Evolutionary conservation across 2,888 invertebrate genomes (phyloP), one percentile per base, ranked within the genome.

Genomic region (Oxycera nigricornis): DNA sequence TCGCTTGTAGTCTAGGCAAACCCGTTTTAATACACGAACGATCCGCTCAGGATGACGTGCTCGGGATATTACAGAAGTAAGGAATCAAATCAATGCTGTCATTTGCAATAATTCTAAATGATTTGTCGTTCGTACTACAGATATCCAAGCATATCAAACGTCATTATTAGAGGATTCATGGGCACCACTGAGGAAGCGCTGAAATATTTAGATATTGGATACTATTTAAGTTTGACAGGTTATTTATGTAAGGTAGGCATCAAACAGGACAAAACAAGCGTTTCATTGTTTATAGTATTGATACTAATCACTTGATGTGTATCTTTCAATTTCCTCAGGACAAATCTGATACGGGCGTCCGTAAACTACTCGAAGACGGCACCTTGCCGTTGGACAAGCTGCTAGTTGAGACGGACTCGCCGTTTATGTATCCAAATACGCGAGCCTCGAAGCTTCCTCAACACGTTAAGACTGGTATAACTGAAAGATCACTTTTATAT

Each of bases 351-450:
- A 92, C 93, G 72, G 96, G 97, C 11, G 93, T 97, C 2, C 88
- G 96, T 72, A 91, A 94, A 82, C 86, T 96, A 76, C 84, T 97
- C 41, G 92, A 94, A 39, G 92, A 93, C 81, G 91, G 93, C 73
- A 87, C 91, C 72, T 87, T 96, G 80, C 95, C 96, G 0, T 82
- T 97, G 78, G 95, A 97, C 80, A 90, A 91, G 82, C 85, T 97
- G 79, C 85, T 97, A 74, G 92, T 97, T 3, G 96, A 97, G 86
- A 96, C 96, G 0, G 97, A 97, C 86, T 93, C 96, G 0, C 97
- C 97, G 1, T 97, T 96, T 82, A 96, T 97, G 96, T 97, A 95
- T 84, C 96, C 97, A 1, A 95, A 97, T 85, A 94, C 95, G 77
- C 89, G 96, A 82, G 96, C 96, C 76, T 95, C 96, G 31, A 97